phyloP scores from a whole-genome alignment of 2,797 vertebrate genomes.

The Arvicola amphibius region DNA sequence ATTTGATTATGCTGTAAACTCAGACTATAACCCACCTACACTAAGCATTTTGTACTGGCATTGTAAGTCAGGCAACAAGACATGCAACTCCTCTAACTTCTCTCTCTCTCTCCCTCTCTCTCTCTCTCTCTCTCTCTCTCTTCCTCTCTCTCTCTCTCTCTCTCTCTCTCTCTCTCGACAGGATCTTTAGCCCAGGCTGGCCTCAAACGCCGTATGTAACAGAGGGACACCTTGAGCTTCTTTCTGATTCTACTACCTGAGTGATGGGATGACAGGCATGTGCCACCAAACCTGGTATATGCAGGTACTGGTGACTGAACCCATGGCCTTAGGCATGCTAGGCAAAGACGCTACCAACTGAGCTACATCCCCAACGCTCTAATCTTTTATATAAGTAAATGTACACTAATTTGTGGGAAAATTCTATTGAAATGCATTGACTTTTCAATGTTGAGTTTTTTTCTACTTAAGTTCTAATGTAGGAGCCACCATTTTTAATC shows the following conservation, averaged over 20 bases:
- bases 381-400: constrained; percentile 8
- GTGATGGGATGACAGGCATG: background rate
- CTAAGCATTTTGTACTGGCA: background rate
- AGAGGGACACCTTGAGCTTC: background rate
- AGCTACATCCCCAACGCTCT: background rate
- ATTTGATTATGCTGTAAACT: background rate
- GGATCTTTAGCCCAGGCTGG: background rate
- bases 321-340: background rate
- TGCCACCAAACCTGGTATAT: background rate
- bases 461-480: background rate
- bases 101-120: too few relatives aligned
- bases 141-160: too few relatives aligned
- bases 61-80: constrained; percentile 19
- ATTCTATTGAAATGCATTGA: constrained; percentile 27
- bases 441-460: constrained; percentile 23
- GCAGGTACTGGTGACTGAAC: background rate
- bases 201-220: background rate
- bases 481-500: background rate
- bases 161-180: background rate
- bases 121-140: too few relatives aligned
- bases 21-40: background rate
- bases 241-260: background rate
- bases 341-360: background rate
- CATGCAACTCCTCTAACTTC: background rate
- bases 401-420: constrained; percentile 34